Evolutionary conservation across 2,888 invertebrate genomes (phyloP).

Genomic region (Vanessa cardui): DNA sequence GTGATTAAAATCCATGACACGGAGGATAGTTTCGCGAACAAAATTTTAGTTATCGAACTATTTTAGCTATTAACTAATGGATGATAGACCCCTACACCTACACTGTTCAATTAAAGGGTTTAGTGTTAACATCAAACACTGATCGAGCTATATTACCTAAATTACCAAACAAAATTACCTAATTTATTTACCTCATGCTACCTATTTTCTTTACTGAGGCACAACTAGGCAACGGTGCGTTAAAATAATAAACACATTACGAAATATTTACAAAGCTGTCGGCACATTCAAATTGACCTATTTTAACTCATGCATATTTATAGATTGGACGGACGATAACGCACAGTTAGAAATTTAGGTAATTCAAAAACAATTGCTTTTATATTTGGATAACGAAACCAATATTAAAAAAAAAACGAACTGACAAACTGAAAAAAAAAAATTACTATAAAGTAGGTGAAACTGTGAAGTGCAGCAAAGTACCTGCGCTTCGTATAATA

Average conservation of each 20-base stretch:
- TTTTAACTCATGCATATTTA: not conserved
- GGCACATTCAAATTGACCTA: not conserved
- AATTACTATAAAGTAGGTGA: too few relatives aligned
- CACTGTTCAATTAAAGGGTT: not conserved
- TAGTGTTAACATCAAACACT: not conserved
- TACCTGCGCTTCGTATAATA: too few relatives aligned
- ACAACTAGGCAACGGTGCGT: not conserved
- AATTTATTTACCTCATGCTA: not conserved
- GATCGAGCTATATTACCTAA: not conserved
- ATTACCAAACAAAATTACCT: not conserved
- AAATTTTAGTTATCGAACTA: too few relatives aligned
- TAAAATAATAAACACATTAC: not conserved
- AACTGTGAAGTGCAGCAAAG: too few relatives aligned
- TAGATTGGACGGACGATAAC: not conserved
- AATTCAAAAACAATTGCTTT: too few relatives aligned
- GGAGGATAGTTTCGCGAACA: too few relatives aligned
- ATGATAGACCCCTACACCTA: not conserved
- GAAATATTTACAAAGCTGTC: conserved; percentile 6
- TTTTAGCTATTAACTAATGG: too few relatives aligned
- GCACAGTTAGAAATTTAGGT: not conserved
- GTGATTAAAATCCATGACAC: too few relatives aligned
- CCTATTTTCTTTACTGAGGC: not conserved
- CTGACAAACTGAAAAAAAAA: too few relatives aligned
- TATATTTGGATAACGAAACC: too few relatives aligned
- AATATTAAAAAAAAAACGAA: too few relatives aligned